Base-by-base conservation (phyloP, 2,888 invertebrate species). In the Iselma pallidipennis region DNA sequence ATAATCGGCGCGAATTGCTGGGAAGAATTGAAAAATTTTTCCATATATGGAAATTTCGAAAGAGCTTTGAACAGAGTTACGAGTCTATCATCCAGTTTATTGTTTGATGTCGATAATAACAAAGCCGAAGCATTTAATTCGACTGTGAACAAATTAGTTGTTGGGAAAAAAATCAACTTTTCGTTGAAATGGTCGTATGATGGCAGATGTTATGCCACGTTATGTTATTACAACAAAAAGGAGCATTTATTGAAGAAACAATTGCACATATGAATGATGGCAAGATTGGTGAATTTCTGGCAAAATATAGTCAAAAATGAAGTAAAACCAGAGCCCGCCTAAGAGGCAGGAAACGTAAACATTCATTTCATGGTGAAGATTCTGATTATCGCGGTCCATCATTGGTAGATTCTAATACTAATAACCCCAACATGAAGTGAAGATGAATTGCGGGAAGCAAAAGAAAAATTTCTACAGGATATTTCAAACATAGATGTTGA, bases 171-270 rank as follows among this genome's bases (percentile, higher is more conserved):
- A 23, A 23, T 28, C 6, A 14, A 31, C 16, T 53, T 70, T 66
- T 45, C 71, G 7, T 49, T 65, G 53, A 68, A 61, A 57, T 57
- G 73, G 12, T 70, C 71, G 1, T 80, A 78, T 60, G 67, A 74
- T 69, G 71, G 63, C 9, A 66, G 79, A 54, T 76, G 74, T 50
- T 61, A 70, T 9, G 74, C 75, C n/a, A 74, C 79, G 74, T 69
- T 7, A 57, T 78, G 10, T n/a, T 70, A 72, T 12, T 76, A 72
- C 59, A 78, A 78, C 50, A 21, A 9, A 33, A 49, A 48, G 23
- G 62, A 58, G 1, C 33, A 3, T 57, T 59, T 57, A 29, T 37
- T 19, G n/a, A 9, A 37, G 3, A 31, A 10, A 2, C 63, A 10
- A 26, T 28, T 16, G 52, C 31, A 51, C 12, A 21, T 25, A 28